Evolutionary conservation across 2,888 invertebrate genomes (phyloP), one percentile per base, ranked within the genome.

Genomic region (Aleiodes testaceus): DNA sequence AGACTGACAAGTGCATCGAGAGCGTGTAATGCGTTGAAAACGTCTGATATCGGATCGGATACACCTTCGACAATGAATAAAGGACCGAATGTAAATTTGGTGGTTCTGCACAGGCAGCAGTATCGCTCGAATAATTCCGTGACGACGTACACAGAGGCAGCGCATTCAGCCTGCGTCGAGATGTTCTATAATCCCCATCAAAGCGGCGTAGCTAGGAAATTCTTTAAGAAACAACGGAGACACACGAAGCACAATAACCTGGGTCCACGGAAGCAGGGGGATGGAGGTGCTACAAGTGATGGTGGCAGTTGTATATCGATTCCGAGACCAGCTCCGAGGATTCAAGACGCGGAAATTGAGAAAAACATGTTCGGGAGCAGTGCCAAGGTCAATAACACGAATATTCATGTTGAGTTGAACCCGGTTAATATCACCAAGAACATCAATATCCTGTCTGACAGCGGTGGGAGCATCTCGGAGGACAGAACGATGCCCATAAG

Each of bases 151-250:
- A 91, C 91, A 0, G 91, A 91, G 36, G 89, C 88, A 0, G 87
- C 87, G 0, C 88, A 88, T 0, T 75, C 79, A 0, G 88, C 86
- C 69, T 92, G 92, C 0, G 93, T 94, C 0, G 94, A 95, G 74
- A 90, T 94, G 82, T 97, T 97, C 87, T 97, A 97, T 84, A 97
- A 97, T 87, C 96, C 97, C 0, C 94, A 95, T 85, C 97, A 97
- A 87, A 97, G 96, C 87, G 96, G 95, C 45, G 96, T 96, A 0
- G 97, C 97, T 0, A 92, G 95, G 76, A 96, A 96, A 83, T 97
- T 97, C 85, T 97, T 97, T 87, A 95, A 95, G 79, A 95, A 95
- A 79, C 96, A 95, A 83, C 90, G 93, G 70, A 91, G 94, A 55
- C 89, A 94, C 77, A 91, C 92, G 65, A 88, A 89, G 85, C 93